Evolutionary conservation across 1,140 invertebrate species (phyloP).

Genomic region (Ceratina japonica): DNA sequence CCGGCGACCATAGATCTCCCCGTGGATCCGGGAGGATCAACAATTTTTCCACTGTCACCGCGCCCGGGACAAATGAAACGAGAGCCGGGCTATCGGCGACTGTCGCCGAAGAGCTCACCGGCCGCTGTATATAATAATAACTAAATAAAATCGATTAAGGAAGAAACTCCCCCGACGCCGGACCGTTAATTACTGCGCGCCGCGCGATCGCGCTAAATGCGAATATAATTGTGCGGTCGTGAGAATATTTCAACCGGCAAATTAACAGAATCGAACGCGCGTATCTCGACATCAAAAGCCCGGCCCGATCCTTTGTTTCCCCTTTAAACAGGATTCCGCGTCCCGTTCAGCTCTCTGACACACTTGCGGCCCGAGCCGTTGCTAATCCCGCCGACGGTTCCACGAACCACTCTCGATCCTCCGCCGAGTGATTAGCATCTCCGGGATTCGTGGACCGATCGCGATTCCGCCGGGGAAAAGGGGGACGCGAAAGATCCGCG

Average conservation of each 20-base stretch:
- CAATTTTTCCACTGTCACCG: slow-evolving; percentile 31
- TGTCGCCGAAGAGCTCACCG: neutral
- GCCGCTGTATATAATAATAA: too few relatives aligned
- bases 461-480: slow-evolving; percentile 7
- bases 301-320: slow-evolving; percentile 17
- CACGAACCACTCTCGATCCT: slow-evolving; percentile 25
- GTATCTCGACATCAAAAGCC: neutral
- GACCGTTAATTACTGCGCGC: too few relatives aligned
- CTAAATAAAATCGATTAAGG: too few relatives aligned
- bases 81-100: neutral
- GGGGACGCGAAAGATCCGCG: neutral
- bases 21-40: slow-evolving; percentile 58
- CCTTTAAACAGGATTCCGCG: neutral
- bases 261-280: slow-evolving; percentile 13
- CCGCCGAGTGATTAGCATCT: slow-evolving; percentile 33
- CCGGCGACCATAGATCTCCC: slow-evolving; percentile 51
- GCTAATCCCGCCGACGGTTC: slow-evolving; percentile 14
- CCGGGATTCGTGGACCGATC: slow-evolving; percentile 37
- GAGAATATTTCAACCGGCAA: slow-evolving; percentile 1
- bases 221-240: slow-evolving; percentile 7
- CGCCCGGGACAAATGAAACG: slow-evolving; percentile 30
- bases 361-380: neutral
- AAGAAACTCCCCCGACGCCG: too few relatives aligned
- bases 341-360: neutral
- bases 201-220: neutral